Conservation (phyloP, 2,888 invertebrate species). For the Vesta saturnalis region DNA sequence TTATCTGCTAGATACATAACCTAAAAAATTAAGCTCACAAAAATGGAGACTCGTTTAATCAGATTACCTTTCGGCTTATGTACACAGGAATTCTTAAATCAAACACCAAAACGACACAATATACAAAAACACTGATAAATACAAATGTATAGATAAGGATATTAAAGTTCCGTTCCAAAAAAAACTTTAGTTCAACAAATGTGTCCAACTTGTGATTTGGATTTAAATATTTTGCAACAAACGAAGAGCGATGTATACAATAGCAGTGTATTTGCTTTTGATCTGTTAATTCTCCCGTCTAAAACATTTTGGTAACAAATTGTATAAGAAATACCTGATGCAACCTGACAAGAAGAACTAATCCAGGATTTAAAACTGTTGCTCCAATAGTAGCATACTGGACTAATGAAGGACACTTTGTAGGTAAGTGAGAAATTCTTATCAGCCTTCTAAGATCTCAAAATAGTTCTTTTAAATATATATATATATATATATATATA, state of each 20-base stretch:
- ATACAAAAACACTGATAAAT: conserved; percentile 19
- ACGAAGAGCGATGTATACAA: conserved; percentile 22
- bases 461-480: not conserved
- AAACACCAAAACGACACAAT: conserved; percentile 24
- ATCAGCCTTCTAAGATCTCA: not conserved
- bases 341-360: conserved; percentile 4
- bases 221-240: conserved; percentile 14
- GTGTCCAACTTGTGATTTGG: conserved; percentile 25
- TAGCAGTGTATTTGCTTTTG: conserved; percentile 19
- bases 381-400: conserved; percentile 18
- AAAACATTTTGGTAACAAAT: not conserved
- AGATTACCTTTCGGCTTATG: not conserved
- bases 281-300: conserved; percentile 13
- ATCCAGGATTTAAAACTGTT: conserved; percentile 11
- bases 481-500: no score
- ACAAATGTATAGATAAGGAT: conserved; percentile 18
- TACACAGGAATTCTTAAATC: not conserved
- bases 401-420: conserved; percentile 14
- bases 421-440: not conserved
- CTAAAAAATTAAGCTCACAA: not conserved
- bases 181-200: conserved; percentile 8
- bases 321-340: not conserved
- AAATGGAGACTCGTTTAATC: not conserved
- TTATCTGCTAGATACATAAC: conserved; percentile 41
- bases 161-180: conserved; percentile 7